Evolutionary conservation across 2,797 vertebrate genomes (phyloP).

Genomic region (Bovichtus diacanthus): DNA sequence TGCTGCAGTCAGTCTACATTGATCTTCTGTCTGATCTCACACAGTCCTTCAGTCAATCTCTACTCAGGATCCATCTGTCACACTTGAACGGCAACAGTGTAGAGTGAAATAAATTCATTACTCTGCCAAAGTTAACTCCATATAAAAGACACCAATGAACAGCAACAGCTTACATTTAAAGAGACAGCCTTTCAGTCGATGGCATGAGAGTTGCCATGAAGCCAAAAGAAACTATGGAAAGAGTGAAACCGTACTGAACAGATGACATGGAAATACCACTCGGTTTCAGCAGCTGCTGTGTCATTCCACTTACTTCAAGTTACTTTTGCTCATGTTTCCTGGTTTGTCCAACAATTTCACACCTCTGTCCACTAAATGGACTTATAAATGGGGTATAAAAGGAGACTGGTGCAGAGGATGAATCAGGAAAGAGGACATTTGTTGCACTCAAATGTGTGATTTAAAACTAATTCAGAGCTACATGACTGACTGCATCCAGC

Average conservation of each 20-base stretch:
- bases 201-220: conserved; percentile 26
- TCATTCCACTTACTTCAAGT: conserved; percentile 18
- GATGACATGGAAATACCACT: conserved; percentile 49
- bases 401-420: background rate
- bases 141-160: conserved; percentile 43
- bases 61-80: conserved; percentile 58
- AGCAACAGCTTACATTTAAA: conserved; percentile 37
- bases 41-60: conserved; percentile 23
- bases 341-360: conserved; percentile 4
- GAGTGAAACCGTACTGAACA: conserved; percentile 47
- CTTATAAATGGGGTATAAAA: background rate
- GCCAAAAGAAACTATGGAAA: conserved; percentile 37
- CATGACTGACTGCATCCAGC: conserved; percentile 1
- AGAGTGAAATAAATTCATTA: conserved; percentile 51
- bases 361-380: background rate
- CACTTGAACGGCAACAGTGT: conserved; percentile 38
- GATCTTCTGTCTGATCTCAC: conserved; percentile 34
- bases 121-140: conserved; percentile 33
- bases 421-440: background rate
- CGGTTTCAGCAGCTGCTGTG: conserved; percentile 11
- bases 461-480: conserved; percentile 14
- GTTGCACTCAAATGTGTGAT: conserved; percentile 10
- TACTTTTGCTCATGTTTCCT: conserved; percentile 5
- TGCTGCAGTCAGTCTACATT: conserved; percentile 39
- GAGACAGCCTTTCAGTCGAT: conserved; percentile 27